Evolutionary conservation across 2,888 invertebrate species (phyloP).

Genomic region (Philhelius pedissequus): DNA sequence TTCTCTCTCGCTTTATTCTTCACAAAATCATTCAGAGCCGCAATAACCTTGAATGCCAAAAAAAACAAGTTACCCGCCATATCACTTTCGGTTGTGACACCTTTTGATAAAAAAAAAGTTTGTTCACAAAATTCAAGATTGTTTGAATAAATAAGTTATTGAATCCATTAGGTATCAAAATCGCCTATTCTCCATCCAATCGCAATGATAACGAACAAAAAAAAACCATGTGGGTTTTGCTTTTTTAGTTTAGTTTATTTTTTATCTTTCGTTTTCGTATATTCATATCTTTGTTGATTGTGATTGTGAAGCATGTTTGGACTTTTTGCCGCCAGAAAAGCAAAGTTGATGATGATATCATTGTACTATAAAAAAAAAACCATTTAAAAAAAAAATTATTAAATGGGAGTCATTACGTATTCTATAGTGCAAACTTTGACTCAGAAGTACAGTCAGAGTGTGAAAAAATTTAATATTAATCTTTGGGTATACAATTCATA

Average conservation of each 20-base stretch:
- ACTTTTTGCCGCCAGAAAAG: slow-evolving; percentile 10
- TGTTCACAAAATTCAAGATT: not conserved
- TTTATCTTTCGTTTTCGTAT: not conserved
- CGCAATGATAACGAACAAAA: not conserved
- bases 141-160: slow-evolving; percentile 2
- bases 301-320: not conserved
- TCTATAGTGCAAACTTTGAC: slow-evolving; percentile 16
- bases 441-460: slow-evolving; percentile 13
- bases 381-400: not conserved
- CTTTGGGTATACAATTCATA: no score
- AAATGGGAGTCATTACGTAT: slow-evolving; percentile 15
- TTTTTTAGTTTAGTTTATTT: not conserved
- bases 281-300: no score
- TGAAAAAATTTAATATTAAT: no score
- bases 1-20: not conserved
- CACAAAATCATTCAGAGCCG: not conserved
- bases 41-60: not conserved
- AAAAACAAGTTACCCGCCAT: not conserved
- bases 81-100: not conserved
- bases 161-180: not conserved
- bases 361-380: not conserved
- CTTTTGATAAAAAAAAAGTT: not conserved
- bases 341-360: slow-evolving; percentile 18
- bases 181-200: not conserved
- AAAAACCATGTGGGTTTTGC: not conserved